A percentile compares a stretch with the other conserved stretches of the same genome.
These are phyloP conservation scores for Conus canariensis DNA, from an alignment of 2,888 invertebrate genomes.

Conservation along the genomic window DNA sequence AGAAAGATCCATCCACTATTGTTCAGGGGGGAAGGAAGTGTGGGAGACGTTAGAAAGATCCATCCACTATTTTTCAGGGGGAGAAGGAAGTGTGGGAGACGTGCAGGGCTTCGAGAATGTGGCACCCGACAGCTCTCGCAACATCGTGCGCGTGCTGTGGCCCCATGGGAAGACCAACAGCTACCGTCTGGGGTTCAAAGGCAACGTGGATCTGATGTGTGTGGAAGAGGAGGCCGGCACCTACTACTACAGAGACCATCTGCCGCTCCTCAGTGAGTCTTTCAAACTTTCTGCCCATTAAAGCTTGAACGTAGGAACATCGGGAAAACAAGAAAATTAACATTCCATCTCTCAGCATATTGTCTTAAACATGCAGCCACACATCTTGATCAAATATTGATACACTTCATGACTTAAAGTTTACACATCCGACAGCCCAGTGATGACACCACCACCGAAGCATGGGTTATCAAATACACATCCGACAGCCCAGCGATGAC, in stretches of 20 bases:
- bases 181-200: slow-evolving; percentile 44
- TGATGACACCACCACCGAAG: no score
- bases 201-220: slow-evolving; percentile 45
- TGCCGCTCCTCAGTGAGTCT: slow-evolving; percentile 43
- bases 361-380: no score
- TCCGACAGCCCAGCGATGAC: no score
- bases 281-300: neutral
- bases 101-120: slow-evolving; percentile 37
- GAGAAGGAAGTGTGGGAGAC: slow-evolving; percentile 14
- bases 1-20: no score
- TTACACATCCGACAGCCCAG: no score
- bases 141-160: slow-evolving; percentile 47
- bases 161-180: slow-evolving; percentile 39
- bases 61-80: neutral
- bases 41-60: slow-evolving; percentile 1
- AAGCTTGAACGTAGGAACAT: no score
- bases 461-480: no score
- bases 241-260: slow-evolving; percentile 48
- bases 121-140: slow-evolving; percentile 38
- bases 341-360: no score
- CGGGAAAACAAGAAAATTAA: no score
- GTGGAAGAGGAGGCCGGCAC: slow-evolving; percentile 41
- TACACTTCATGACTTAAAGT: no score
- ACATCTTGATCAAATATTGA: no score
- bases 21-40: no score